Base-by-base conservation (phyloP, 2,113 vertebrate species). In the Hippolais icterina region DNA sequence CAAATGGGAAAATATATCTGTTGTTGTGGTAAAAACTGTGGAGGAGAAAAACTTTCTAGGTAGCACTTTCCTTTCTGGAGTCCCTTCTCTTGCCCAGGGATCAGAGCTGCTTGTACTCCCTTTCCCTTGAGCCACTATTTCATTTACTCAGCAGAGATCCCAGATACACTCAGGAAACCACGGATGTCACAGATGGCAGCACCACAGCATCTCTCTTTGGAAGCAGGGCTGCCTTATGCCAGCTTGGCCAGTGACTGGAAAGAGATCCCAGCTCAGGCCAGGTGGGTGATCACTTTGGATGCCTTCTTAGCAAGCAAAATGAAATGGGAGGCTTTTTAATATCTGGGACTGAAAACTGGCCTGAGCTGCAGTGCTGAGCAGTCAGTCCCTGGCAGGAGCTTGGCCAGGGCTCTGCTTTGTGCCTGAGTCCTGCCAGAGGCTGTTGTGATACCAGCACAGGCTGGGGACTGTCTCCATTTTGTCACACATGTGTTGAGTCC, bases 401-500 rank as follows among this genome's bases (percentile, higher is more conserved):
- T 63, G 61, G 33, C 46, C 87, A 61, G 59, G 37, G 52, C 0
- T 59, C 57, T 87, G 60, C 42, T 54, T 24, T 59, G 23, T 29
- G 46, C 50, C 66, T 1, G 0, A 5, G 2, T 61, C 50, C 61
- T 82, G 35, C 52, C 57, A 57, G 78, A 49, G 61, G 49, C 44
- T 54, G 9, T 0, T 52, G 39, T 12, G n/a, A 11, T 2, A 24
- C 60, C 78, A 64, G 0, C 29, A 8, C 18, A 39, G 35, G 28
- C 46, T 44, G n/a, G 53, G 33, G 17, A 13, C 39, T 47, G 17
- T 5, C 20, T 12, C 56, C 11, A 3, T 71, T 63, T 60, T 11
- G 5, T 18, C 6, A 1, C 5, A 2, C 0, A 0, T 29, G 12
- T 54, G 49, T 31, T 42, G 46, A 72, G 61, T 66, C 9, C 41